Percentiles rank a stretch among this genome's conserved stretches.
Conservation (phyloP, 2,113 vertebrate species). For the Arenaria interpres region DNA sequence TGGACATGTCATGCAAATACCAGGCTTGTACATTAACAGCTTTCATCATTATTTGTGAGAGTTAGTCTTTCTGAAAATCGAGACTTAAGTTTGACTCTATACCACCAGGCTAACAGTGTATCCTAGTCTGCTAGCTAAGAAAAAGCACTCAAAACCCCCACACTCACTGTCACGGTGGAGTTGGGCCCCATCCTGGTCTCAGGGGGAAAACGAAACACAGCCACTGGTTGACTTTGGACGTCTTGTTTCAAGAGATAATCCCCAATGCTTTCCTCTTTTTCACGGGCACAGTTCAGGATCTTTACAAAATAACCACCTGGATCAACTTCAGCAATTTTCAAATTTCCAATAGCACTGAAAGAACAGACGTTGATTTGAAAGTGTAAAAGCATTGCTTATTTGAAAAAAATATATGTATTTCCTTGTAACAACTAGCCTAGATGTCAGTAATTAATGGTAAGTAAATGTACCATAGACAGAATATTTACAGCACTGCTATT, state of each 20-base stretch:
- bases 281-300: constrained; percentile 44
- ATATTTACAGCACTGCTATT: not conserved
- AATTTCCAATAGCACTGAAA: constrained; percentile 58
- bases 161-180: constrained; percentile 54
- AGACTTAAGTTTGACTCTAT: not conserved
- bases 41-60: not conserved
- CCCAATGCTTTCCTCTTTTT: constrained; percentile 64
- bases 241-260: constrained; percentile 66
- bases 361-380: not conserved
- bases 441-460: not conserved
- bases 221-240: not conserved
- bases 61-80: not conserved
- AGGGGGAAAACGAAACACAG: constrained; percentile 39
- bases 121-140: not conserved
- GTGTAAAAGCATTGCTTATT: not conserved
- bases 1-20: not conserved
- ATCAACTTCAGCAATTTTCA: constrained; percentile 64
- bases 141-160: not conserved
- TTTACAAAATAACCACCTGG: constrained; percentile 47
- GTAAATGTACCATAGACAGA: not conserved
- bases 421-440: not conserved
- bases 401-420: not conserved
- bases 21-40: not conserved
- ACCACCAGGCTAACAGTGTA: not conserved
- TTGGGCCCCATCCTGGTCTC: constrained; percentile 30